phyloP scores from a whole-genome alignment of 2,113 vertebrate genomes.

The Ginglymostoma cirratum region DNA sequence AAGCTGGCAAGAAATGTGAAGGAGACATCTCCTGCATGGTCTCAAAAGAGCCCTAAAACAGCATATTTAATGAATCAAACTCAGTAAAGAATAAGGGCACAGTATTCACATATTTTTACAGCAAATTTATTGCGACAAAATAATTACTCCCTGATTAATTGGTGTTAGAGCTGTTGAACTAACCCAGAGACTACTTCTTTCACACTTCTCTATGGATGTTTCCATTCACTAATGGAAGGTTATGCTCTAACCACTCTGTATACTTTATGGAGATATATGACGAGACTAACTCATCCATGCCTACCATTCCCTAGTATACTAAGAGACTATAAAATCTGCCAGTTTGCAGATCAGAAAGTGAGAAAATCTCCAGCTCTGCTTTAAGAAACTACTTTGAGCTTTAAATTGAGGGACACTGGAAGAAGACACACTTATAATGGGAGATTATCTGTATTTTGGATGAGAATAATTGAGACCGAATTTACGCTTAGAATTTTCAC shows the following conservation, averaged over 20 bases:
- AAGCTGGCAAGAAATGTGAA: constrained; percentile 29
- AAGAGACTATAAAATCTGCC: neutral
- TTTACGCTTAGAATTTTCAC: neutral
- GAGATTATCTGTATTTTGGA: neutral
- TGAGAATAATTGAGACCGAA: neutral
- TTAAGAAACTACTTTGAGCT: neutral
- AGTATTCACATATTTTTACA: constrained; percentile 30
- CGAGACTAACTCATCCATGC: neutral
- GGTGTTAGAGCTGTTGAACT: constrained; percentile 30
- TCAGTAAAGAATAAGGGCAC: constrained; percentile 19
- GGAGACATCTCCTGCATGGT: neutral
- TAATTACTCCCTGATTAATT: constrained; percentile 32
- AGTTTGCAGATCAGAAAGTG: neutral
- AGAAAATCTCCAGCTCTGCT: neutral
- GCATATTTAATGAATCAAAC: constrained; percentile 33
- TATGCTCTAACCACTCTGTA: neutral
- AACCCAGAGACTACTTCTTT: constrained; percentile 12
- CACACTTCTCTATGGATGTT: neutral
- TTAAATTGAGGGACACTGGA: neutral
- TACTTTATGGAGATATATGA: neutral
- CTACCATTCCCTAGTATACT: neutral
- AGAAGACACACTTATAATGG: neutral
- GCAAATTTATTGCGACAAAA: constrained; percentile 31
- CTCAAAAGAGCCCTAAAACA: constrained; percentile 36
- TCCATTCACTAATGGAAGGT: neutral